These are phyloP conservation scores for Catocala nupta DNA, from an alignment of 2,888 invertebrate genomes.

Conservation along the genomic window DNA sequence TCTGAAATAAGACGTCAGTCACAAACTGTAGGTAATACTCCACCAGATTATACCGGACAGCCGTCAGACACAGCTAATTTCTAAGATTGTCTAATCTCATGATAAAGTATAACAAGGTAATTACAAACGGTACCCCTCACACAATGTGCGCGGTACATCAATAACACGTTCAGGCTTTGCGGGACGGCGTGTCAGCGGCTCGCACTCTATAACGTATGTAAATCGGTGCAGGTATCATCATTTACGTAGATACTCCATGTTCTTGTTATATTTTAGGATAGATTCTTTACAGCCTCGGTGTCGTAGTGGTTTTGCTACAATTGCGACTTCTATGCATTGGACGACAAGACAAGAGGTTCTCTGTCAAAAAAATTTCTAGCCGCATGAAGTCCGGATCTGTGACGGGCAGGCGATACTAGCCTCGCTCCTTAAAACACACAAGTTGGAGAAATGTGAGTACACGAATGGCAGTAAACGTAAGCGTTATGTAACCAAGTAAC, in stretches of 20 bases:
- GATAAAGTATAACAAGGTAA: conserved; percentile 46
- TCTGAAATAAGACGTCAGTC: too few relatives aligned
- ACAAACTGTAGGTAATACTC: too few relatives aligned
- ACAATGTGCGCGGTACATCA: conserved; percentile 35
- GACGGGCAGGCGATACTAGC: too few relatives aligned
- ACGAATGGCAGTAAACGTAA: too few relatives aligned
- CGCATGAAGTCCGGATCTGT: too few relatives aligned
- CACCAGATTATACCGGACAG: background rate
- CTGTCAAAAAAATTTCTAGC: too few relatives aligned
- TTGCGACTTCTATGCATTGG: too few relatives aligned
- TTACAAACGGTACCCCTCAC: conserved; percentile 46
- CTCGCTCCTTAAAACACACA: too few relatives aligned
- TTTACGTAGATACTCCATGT: conserved; percentile 34
- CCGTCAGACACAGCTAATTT: conserved; percentile 12
- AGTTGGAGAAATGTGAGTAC: too few relatives aligned
- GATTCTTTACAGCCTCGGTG: background rate
- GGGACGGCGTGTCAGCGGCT: conserved; percentile 48
- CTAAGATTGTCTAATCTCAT: conserved; percentile 10
- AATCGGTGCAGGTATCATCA: conserved; percentile 53
- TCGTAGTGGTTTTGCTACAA: too few relatives aligned
- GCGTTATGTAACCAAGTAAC: too few relatives aligned
- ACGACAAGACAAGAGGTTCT: too few relatives aligned
- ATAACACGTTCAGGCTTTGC: conserved; percentile 44
- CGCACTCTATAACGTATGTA: conserved; percentile 54
- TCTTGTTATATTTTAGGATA: conserved; percentile 14